Base-by-base conservation (phyloP, 1,140 invertebrate species). In the Mamestra configurata region DNA sequence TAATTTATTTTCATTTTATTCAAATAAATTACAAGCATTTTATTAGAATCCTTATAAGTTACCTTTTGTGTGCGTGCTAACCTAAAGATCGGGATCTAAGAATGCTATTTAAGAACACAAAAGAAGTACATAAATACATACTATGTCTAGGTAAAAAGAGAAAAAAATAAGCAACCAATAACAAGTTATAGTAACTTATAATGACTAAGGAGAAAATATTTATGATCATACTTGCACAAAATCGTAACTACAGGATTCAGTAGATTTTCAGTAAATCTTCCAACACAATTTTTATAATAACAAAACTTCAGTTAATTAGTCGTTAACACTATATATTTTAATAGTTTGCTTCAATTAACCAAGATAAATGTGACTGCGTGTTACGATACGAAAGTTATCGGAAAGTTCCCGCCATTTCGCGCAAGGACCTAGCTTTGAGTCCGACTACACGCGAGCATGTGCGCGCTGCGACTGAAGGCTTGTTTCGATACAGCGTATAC, bases 391-490 rank as follows among this genome's bases (percentile, higher is more conserved):
- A 80, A 82, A 84, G 83, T 88, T 87, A 83, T 88, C 86, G 86
- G 78, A 94, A 93, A 92, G 91, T 93, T 94, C 86, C 86, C 91
- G 92, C 87, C 90, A 90, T 87, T 88, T 87, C 85, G 84, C 81
- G 80, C 68, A 27, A 71, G 80, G 68, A 49, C 20, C 75, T 51
- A 73, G 79, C 82, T 87, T 49, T 72, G 79, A 82, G 80, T 57
- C 75, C 80, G 89, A 88, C 86, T 86, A 79, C 86, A 84, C 91
- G 84, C 83, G 81, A 84, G 80, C 81, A 90, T 90, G 86, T 87
- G 88, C 92, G 91, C 91, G 88, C 83, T 78, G 87, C 89, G 87
- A 94, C 93, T 94, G 90, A 94, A 92, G 85, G 81, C 89, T 89
- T 87, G 86, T 89, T 90, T 86, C 88, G 86, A 80, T 81, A 85